Base-by-base conservation (phyloP, 2,113 vertebrate genomes). In the Chaetodon trifascialis region DNA sequence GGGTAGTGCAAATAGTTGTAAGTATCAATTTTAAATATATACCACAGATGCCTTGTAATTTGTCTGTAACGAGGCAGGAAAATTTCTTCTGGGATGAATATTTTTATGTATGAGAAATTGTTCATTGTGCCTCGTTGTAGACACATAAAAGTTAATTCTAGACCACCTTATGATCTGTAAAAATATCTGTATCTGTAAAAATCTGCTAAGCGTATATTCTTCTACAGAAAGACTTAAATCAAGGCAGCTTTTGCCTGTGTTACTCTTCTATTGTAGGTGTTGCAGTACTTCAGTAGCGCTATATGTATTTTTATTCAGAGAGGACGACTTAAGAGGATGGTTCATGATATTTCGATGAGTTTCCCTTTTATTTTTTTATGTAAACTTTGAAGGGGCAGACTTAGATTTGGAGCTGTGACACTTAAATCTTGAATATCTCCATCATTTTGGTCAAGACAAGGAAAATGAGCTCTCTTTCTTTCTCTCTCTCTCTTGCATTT, bases 41-140 rank as follows among this genome's bases (percentile, higher is more conserved):
- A 54, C 78, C 63, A 60, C 56, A 77, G 21, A 74, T 73, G 25
- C 71, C 63, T 65, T 56, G 36, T 73, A 68, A 84, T 76, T 73
- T 60, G 40, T 62, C 23, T 46, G 40, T 73, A 56, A 73, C 1
- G 12, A 30, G 23, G n/a, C 16, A 59, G 34, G 8, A 19, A 65
- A 25, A 42, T 30, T 30, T 73, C 16, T 38, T 66, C 12, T 59
- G 73, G 47, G 42, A 19, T 40, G 21, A 21, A 56, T 46, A 42
- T 68, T 76, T 46, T 17, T 34, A 17, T 73, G 34, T 62, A 38
- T 12, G 40, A 66, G 7, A 49, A 65, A 56, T 73, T 38, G 3
- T 38, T 68, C 25, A 23, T 51, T 68, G 36, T 51, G 19, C 71
- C 46, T 47, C 40, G 47, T 38, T 40, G 51, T 58, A 47, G 15